These are phyloP conservation scores for Papilio polyxenes DNA, from an alignment of 1,140 invertebrate genomes.

Conservation along the genomic window DNA sequence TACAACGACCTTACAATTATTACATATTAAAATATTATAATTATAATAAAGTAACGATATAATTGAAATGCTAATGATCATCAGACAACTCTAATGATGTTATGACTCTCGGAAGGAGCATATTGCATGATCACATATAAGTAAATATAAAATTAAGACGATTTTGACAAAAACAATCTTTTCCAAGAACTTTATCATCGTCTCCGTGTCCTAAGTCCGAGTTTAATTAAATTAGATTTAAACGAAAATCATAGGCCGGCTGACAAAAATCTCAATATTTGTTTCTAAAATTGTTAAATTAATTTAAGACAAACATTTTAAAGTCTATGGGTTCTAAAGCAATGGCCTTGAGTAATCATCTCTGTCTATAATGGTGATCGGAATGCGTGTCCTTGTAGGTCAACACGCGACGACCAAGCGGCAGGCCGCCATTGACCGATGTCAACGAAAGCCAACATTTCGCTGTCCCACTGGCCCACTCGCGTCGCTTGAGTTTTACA, in stretches of 20 bases:
- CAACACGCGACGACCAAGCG: slow-evolving; percentile 43
- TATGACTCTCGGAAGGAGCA: not conserved
- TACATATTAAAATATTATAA: slow-evolving; percentile 21
- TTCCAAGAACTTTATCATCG: too few relatives aligned
- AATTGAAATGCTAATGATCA: not conserved
- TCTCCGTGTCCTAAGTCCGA: too few relatives aligned
- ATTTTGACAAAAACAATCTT: too few relatives aligned
- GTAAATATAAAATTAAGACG: not conserved
- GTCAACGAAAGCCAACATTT: slow-evolving; percentile 73
- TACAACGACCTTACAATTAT: slow-evolving; percentile 23
- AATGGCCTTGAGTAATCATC: slow-evolving; percentile 27
- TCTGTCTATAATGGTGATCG: slow-evolving; percentile 48
- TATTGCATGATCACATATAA: not conserved
- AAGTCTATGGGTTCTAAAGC: too few relatives aligned
- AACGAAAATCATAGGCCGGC: too few relatives aligned
- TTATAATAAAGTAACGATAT: not conserved
- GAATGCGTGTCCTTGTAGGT: slow-evolving; percentile 74
- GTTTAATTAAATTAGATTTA: too few relatives aligned
- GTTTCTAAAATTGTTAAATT: not conserved
- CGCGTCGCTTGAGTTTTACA: slow-evolving; percentile 45
- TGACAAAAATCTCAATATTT: too few relatives aligned
- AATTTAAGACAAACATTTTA: too few relatives aligned
- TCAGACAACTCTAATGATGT: not conserved
- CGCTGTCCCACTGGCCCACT: slow-evolving; percentile 68
- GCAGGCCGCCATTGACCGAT: slow-evolving; percentile 63